Evolutionary conservation across 2,888 invertebrate genomes (phyloP), one percentile per base, ranked within the genome.

Genomic region (Synergus laeviventris): DNA sequence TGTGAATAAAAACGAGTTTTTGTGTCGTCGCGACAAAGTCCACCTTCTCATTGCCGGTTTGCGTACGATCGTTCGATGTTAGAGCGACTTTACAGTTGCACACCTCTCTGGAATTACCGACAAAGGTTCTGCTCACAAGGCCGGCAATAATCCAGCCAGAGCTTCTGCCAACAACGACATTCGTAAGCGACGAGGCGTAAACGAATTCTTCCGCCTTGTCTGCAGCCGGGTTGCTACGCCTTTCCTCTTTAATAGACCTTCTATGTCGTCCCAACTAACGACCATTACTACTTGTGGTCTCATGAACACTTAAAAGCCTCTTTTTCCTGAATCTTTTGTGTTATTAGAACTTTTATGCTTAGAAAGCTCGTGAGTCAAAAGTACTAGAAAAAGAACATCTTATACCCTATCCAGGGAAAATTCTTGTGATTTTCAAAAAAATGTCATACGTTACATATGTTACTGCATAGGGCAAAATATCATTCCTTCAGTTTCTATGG

Each of bases 131-230:
- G 87, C 78, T 85, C 84, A 86, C 83, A 81, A 82, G 82, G 77
- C 84, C 80, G 86, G 83, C 83, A 87, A 82, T 85, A 87, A 88
- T 87, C 84, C 82, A 78, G 81, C 80, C 85, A 81, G 82, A 74
- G 77, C 77, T 66, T 75, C 81, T 82, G 83, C 82, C 85, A 82
- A 85, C 85, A 88, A 88, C 85, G 83, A 87, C 84, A 85, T 87
- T 86, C 79, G 81, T 79, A 82, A 77, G 82, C 85, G 84, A 77
- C 86, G 86, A 86, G 83, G 84, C 85, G 86, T 87, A 84, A 87
- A 88, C 84, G 82, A 82, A 82, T 84, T 84, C 84, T 87, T 85
- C 86, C 85, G 83, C 83, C 85, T 83, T 83, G 81, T 82, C 83
- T 81, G 78, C 70, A 61, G 24, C 70, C 80, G 59, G 59, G 12